phyloP scores from a whole-genome alignment of 2,797 vertebrate species.

The Melanotaenia nigrans region DNA sequence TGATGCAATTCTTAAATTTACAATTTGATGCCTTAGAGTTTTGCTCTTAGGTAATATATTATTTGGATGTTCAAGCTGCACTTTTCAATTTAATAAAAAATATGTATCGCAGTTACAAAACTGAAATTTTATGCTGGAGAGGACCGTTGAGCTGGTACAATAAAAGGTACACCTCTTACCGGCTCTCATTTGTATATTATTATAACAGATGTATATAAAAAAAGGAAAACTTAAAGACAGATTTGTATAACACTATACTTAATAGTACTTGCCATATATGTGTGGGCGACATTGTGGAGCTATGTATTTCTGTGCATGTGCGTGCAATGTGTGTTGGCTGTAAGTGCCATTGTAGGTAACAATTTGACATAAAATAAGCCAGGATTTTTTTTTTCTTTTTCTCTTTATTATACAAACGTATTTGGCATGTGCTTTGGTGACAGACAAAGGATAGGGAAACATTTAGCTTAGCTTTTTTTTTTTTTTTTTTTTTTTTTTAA shows the following conservation, averaged over 20 bases:
- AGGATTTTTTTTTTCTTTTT: no score
- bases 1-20: not conserved
- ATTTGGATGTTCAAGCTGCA: slow-evolving; percentile 19
- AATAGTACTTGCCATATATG: slow-evolving; percentile 16
- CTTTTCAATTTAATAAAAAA: slow-evolving; percentile 33
- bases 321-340: not conserved
- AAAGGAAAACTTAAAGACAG: slow-evolving; percentile 38
- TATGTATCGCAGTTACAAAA: slow-evolving; percentile 34
- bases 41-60: not conserved
- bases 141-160: slow-evolving; percentile 26
- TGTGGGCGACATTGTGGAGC: not conserved
- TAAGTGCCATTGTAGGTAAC: slow-evolving; percentile 20
- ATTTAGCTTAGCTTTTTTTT: not conserved
- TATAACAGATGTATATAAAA: slow-evolving; percentile 26
- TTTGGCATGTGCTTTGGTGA: slow-evolving; percentile 15
- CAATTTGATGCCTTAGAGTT: not conserved
- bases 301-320: not conserved
- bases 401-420: no score
- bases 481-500: not conserved
- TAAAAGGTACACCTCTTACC: slow-evolving; percentile 26
- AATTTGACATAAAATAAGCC: not conserved
- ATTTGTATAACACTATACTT: slow-evolving; percentile 19
- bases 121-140: slow-evolving; percentile 37
- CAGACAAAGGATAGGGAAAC: slow-evolving; percentile 9
- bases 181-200: slow-evolving; percentile 30